Conservation (phyloP, 2,113 vertebrate genomes). For the Melanocharis versteri region DNA sequence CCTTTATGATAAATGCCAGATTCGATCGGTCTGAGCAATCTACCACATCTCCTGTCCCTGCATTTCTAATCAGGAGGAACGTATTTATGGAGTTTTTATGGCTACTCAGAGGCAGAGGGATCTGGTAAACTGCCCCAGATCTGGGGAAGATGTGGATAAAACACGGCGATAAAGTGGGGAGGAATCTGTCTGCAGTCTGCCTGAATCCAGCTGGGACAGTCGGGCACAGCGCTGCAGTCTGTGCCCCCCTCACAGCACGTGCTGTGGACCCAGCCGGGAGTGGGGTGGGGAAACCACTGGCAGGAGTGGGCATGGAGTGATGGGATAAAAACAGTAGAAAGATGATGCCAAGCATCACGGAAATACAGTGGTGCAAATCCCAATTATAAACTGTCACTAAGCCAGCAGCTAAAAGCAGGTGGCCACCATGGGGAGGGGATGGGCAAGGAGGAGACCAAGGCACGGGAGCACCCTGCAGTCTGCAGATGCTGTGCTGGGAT, state of each 20-base stretch:
- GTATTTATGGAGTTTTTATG: conserved; percentile 4
- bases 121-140: not conserved
- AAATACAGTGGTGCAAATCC: not conserved
- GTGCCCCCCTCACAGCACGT: not conserved
- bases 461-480: accelerated
- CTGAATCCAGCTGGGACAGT: not conserved
- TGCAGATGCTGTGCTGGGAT: not conserved
- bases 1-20: not conserved
- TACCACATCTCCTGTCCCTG: not conserved
- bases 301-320: not conserved
- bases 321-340: not conserved
- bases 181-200: not conserved
- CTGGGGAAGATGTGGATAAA: not conserved
- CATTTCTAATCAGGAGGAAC: not conserved
- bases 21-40: not conserved
- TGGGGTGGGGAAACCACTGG: not conserved
- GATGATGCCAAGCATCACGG: not conserved
- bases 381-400: not conserved
- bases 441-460: not conserved
- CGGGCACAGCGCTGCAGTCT: accelerated
- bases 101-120: not conserved
- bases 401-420: not conserved
- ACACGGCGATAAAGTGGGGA: not conserved
- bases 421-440: not conserved
- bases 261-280: not conserved